Base-by-base conservation (phyloP, 2,888 invertebrate species). In the Hedya salicella region DNA sequence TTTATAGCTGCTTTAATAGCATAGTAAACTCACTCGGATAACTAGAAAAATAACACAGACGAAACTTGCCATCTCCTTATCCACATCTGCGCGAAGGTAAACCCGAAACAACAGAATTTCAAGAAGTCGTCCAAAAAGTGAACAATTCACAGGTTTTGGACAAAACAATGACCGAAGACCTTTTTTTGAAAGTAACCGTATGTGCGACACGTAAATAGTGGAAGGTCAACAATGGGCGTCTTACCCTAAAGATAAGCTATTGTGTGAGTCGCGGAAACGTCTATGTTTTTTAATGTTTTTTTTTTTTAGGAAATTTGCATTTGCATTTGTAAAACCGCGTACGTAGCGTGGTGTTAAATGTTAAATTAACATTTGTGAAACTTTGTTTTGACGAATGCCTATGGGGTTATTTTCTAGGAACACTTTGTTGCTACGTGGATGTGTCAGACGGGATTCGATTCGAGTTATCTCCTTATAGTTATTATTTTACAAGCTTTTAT, bases 181-280 rank as follows among this genome's bases (percentile, higher is more conserved):
- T 42, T 16, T 54, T 46, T 85, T 82, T 85, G 75, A 82, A 78
- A 78, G 74, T 68, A 62, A 70, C 74, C 83, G 83, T 82, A 77
- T 87, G 87, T 87, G 85, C 77, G 78, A 81, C 80, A 79, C 56
- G 76, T 78, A 74, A 76, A 78, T 71, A 80, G 76, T 69, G 64
- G 65, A 66, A 21, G 39, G 32, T 67, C 68, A 66, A 87, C 82
- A 88, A 87, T 79, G 66, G 79, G 70, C 13, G 62, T 67, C 63
- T 73, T 77, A 76, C 73, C 75, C 72, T 73, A 80, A 73, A 73
- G 86, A 86, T 86, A 86, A 84, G 73, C 14, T 19, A 52, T 64
- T 64, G 57, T 62, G 13, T 25, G 17, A 21, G 17, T 42, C 61
- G 52, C 52, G 53, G 44, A 57, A 46, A 42, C 11, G 57, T 0